A percentile compares a stretch with the other conserved stretches of the same genome.
phyloP scores from a whole-genome alignment of 2,113 vertebrate genomes.

The Laticauda colubrina region DNA sequence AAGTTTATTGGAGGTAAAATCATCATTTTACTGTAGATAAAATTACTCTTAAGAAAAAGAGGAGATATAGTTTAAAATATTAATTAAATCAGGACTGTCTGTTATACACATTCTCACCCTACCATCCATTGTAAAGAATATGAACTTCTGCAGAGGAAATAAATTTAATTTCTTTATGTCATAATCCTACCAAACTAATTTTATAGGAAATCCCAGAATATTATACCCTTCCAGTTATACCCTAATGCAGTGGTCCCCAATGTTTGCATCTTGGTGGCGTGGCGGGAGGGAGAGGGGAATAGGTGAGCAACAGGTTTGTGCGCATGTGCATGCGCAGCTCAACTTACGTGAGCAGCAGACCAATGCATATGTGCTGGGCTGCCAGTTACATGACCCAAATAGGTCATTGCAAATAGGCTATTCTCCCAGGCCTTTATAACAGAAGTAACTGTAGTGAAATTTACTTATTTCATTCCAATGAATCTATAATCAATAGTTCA shows the following conservation, averaged over 20 bases:
- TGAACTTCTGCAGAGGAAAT: background rate
- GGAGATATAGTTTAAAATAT: background rate
- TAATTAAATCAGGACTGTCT: background rate
- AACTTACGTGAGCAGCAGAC: background rate
- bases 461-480: background rate
- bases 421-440: background rate
- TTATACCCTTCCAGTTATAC: background rate
- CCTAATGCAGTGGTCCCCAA: background rate
- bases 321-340: background rate
- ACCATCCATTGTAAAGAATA: background rate
- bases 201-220: background rate
- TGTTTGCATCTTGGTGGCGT: background rate
- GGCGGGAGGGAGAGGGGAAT: background rate
- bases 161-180: background rate
- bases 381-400: background rate
- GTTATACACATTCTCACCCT: background rate
- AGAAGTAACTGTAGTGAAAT: background rate
- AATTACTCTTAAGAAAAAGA: background rate
- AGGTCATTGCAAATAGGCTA: background rate
- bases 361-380: background rate
- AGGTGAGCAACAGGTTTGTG: accelerated
- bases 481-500: background rate
- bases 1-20: background rate
- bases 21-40: background rate
- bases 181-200: background rate